Evolutionary conservation across 2,888 invertebrate species (phyloP), one percentile per base, ranked within the genome.

Genomic region (Odontocolon sp.): DNA sequence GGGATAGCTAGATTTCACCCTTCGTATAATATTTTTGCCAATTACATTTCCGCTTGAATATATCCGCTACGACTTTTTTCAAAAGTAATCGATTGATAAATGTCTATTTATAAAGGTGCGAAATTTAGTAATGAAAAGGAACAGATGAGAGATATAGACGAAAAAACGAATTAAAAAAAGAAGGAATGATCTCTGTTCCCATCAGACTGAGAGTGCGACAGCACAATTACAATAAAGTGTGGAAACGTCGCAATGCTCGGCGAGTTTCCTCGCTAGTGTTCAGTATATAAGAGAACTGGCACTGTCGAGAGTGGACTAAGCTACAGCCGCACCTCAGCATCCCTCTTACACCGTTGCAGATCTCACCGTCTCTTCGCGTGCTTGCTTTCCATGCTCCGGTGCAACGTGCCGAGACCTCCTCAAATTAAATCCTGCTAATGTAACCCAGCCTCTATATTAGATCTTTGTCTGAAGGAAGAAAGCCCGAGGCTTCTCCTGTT

Each of bases 351-450:
- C n/a, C n/a, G 52, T 38, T 52, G 52, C 40, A 33, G 14, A 64
- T 72, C 14, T 21, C 42, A 57, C 50, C 23, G 21, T 18, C 38
- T 23, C 47, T 40, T 56, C 42, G 31, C n/a, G n/a, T n/a, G 80
- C 80, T 80, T 81, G 77, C 79, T 80, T 77, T 74, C 66, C 52
- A 76, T 81, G 76, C 64, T 78, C 81, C 1, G 38, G 38, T 54
- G 61, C 54, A 63, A 78, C 80, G 67, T 80, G 59, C 57, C 52
- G 26, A 18, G 33, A 66, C 50, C 50, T 72, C 47, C 83, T 87
- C 86, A 87, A 87, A 88, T 88, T 87, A 88, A 88, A 87, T 88
- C 86, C 87, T 81, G 84, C 86, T 87, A 88, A 88, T 87, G 86
- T 87, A 86, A 86, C 85, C 84, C 83, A 82, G 83, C 84, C 78